A percentile compares a stretch with the other conserved stretches of the same genome.
phyloP scores from a whole-genome alignment of 2,888 invertebrate genomes.

The Nyleta sp. region DNA sequence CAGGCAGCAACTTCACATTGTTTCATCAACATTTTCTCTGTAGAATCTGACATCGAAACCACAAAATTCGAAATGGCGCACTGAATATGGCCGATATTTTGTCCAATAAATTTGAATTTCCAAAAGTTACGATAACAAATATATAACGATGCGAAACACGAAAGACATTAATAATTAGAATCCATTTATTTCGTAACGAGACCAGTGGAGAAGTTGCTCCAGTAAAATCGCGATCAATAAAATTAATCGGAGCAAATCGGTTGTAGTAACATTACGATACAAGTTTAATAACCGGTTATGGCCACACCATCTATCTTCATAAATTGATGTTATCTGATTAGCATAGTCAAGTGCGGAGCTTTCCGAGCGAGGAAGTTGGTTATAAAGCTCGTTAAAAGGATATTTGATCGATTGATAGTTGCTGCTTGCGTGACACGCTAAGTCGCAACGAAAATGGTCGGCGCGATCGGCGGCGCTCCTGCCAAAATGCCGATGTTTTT shows the following conservation, averaged over 20 bases:
- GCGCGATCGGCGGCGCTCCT: slow-evolving; percentile 14
- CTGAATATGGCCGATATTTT: too few relatives aligned
- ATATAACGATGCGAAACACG: too few relatives aligned
- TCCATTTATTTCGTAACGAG: neutral
- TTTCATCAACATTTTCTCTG: too few relatives aligned
- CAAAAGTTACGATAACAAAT: too few relatives aligned
- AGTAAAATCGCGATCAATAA: too few relatives aligned
- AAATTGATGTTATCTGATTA: slow-evolving; percentile 50
- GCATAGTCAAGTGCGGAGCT: slow-evolving; percentile 41
- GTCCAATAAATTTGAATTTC: too few relatives aligned
- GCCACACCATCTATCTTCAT: slow-evolving; percentile 40
- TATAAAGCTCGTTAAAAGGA: slow-evolving; percentile 57
- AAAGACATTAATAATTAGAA: too few relatives aligned
- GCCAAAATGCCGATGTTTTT: slow-evolving; percentile 56
- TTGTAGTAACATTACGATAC: slow-evolving; percentile 17
- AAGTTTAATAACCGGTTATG: slow-evolving; percentile 45
- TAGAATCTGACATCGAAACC: too few relatives aligned
- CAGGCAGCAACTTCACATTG: too few relatives aligned
- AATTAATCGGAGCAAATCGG: slow-evolving; percentile 11
- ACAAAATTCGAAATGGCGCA: too few relatives aligned
- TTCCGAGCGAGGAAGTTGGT: slow-evolving; percentile 30
- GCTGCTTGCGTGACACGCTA: slow-evolving; percentile 27
- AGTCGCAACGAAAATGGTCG: slow-evolving; percentile 25
- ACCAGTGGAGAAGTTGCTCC: too few relatives aligned
- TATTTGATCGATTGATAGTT: slow-evolving; percentile 51